Evolutionary conservation across 2,888 invertebrate genomes (phyloP), one percentile per base, ranked within the genome.

Genomic region (Tigriopus californicus): DNA sequence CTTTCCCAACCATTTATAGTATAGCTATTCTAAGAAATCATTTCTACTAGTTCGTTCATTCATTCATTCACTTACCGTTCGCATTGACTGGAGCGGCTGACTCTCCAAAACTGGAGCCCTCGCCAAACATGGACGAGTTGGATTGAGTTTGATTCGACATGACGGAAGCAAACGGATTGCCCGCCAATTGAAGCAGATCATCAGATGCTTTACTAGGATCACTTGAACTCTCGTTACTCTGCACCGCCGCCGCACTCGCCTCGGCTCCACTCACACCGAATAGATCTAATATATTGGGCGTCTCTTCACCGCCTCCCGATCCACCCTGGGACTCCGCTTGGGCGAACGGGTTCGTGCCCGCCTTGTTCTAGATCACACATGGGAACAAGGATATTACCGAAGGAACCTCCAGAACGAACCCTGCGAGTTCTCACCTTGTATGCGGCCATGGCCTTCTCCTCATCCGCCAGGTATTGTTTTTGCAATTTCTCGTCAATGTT

Each of bases 391-490:
- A 15, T 41, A n/a, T 25, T 12, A 49, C 47, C 56, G 42, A 58
- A 47, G 13, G 40, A 47, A 41, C 53, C 57, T 49, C 18, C 52
- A 55, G 15, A 58, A 49, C n/a, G n/a, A n/a, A n/a, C n/a, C 24
- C 24, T 24, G 20, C 25, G 48, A 24, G 22, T 22, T 44, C 61
- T 62, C 64, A 89, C 94, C 82, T 92, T 94, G 71, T 91, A 87
- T 73, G 89, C 87, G 73, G 87, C 91, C 79, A 97, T 83, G 60
- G 87, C 87, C 25, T 90, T 90, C 71, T 94, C 92, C 71, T 98
- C 97, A 70, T 97, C 94, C 33, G 94, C 94, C 62, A 98, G 74
- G 44, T 83, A 87, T 71, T 88, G 85, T 67, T 85, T 81, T 68
- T 83, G 81, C 61, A 91, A 76, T 60, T 80, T 80, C 69, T 92